Conservation (phyloP, 2,797 vertebrate species). For the Chloroceryle inda region DNA sequence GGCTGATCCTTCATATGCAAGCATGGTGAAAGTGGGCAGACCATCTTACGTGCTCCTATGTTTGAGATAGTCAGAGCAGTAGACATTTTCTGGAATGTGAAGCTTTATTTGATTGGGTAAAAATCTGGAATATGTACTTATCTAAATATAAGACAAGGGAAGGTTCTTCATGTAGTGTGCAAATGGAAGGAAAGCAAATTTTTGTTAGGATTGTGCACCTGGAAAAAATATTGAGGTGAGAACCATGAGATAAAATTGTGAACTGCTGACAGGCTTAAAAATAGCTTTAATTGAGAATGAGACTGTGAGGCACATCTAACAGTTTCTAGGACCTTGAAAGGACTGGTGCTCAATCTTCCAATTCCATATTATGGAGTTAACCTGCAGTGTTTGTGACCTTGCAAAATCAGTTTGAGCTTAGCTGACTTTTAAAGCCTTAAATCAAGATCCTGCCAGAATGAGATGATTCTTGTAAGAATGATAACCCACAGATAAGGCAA, state of each 20-base stretch:
- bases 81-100: neutral
- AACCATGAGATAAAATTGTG: conserved; percentile 21
- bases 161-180: neutral
- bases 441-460: conserved; percentile 77
- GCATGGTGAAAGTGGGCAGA: neutral
- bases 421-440: conserved; percentile 76
- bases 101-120: neutral
- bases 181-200: neutral
- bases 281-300: conserved; percentile 55
- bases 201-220: neutral
- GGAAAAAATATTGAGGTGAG: conserved; percentile 49
- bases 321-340: conserved; percentile 35
- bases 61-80: neutral
- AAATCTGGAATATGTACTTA: neutral
- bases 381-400: conserved; percentile 69
- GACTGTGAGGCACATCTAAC: conserved; percentile 45
- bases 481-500: conserved; percentile 79
- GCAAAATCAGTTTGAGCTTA: conserved; percentile 77
- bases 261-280: conserved; percentile 63
- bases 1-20: neutral
- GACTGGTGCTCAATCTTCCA: conserved; percentile 56
- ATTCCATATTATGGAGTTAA: conserved; percentile 67
- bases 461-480: conserved; percentile 76
- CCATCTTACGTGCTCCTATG: neutral
- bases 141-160: neutral